Conservation (phyloP, 2,113 vertebrate species). For the Phalacrocorax aristotelis region DNA sequence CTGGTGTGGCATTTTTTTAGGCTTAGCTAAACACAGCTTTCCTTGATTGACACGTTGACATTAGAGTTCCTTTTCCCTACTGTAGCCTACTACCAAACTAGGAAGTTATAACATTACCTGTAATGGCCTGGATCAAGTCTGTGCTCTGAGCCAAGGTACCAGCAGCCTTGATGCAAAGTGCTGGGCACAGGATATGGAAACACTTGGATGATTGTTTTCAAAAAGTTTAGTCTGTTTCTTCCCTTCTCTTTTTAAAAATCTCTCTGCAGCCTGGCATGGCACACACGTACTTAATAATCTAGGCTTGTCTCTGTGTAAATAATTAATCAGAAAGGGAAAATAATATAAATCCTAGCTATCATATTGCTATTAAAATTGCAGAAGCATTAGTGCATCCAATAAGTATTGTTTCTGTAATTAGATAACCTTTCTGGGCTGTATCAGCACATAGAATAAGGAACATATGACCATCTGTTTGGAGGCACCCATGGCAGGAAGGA, state of each 20-base stretch:
- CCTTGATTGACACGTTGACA: neutral
- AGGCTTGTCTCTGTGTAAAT: conserved; percentile 75
- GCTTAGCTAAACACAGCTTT: neutral
- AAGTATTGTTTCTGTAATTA: conserved; percentile 73
- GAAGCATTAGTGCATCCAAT: conserved; percentile 69
- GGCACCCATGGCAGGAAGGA: neutral
- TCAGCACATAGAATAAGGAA: neutral
- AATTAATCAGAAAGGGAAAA: conserved; percentile 86
- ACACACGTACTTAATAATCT: conserved; percentile 72
- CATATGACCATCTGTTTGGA: neutral
- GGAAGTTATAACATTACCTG: neutral
- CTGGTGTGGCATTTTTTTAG: neutral
- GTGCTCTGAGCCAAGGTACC: neutral
- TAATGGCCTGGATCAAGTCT: neutral
- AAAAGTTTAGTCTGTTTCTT: conserved; percentile 42
- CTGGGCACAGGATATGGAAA: neutral
- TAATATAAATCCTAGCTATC: conserved; percentile 80
- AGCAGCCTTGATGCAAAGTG: neutral
- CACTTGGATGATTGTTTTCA: neutral
- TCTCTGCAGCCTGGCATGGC: conserved; percentile 41
- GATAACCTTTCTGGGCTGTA: conserved; percentile 60
- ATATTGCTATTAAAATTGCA: conserved; percentile 79
- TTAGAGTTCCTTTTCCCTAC: neutral
- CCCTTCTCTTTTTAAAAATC: conserved; percentile 10
- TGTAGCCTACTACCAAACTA: neutral